phyloP scores from a whole-genome alignment of 2,888 invertebrate species.

The Linnaemya tessellans region DNA sequence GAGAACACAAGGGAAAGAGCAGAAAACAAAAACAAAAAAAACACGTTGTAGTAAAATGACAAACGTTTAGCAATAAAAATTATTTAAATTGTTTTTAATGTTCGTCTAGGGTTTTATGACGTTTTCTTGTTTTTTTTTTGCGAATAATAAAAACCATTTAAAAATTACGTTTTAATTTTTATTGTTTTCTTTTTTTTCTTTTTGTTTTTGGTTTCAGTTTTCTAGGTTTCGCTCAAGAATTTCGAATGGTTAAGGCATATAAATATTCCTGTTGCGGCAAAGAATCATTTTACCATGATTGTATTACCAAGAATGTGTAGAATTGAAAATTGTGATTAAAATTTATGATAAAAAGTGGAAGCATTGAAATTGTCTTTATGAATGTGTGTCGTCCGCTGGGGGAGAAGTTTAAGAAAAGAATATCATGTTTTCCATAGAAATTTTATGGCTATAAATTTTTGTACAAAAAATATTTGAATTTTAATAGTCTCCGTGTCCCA shows the following conservation, averaged over 20 bases:
- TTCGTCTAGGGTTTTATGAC: slow-evolving; percentile 51
- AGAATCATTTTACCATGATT: slow-evolving; percentile 33
- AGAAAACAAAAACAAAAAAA: not conserved
- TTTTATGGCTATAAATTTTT: too few relatives aligned
- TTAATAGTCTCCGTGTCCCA: too few relatives aligned
- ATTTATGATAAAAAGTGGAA: slow-evolving; percentile 15
- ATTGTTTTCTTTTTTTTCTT: slow-evolving; percentile 15
- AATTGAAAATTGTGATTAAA: slow-evolving; percentile 43
- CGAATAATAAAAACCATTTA: slow-evolving; percentile 14
- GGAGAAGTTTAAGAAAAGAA: too few relatives aligned
- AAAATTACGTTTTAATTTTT: slow-evolving; percentile 67
- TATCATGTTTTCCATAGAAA: too few relatives aligned
- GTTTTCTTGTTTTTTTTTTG: slow-evolving; percentile 25
- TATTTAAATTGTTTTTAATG: slow-evolving; percentile 70
- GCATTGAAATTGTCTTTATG: slow-evolving; percentile 5
- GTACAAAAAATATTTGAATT: too few relatives aligned
- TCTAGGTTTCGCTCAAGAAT: slow-evolving; percentile 48
- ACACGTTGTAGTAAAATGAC: slow-evolving; percentile 63
- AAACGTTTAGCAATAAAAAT: slow-evolving; percentile 71
- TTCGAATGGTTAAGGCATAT: slow-evolving; percentile 44
- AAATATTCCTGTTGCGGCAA: slow-evolving; percentile 39
- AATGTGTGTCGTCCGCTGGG: too few relatives aligned
- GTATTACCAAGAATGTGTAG: slow-evolving; percentile 36
- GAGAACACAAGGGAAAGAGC: slow-evolving; percentile 11
- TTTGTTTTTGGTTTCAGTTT: not conserved